Percentiles rank a stretch among this genome's conserved stretches.
Conservation (phyloP, 2,113 vertebrate genomes). For the Esox niger region DNA sequence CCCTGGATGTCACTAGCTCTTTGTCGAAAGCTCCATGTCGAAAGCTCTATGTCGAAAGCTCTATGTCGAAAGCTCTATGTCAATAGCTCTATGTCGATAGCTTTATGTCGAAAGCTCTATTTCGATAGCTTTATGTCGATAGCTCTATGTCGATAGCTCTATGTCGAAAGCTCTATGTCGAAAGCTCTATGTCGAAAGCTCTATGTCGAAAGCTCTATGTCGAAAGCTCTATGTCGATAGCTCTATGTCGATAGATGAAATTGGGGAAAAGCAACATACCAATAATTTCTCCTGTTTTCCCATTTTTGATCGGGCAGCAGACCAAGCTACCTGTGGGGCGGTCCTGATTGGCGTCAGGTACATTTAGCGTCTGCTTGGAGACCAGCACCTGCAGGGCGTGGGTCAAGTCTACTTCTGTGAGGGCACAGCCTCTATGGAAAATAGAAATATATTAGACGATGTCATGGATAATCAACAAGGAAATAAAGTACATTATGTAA, state of each 20-base stretch:
- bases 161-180: too few relatives aligned
- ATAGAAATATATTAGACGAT: neutral
- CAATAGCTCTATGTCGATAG: too few relatives aligned
- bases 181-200: neutral
- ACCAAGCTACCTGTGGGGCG: constrained; percentile 34
- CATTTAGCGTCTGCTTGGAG: constrained; percentile 44
- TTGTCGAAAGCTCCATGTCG: too few relatives aligned
- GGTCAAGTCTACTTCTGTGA: constrained; percentile 31
- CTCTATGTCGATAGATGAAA: too few relatives aligned
- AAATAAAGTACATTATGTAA: neutral
- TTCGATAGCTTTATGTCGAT: too few relatives aligned
- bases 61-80: too few relatives aligned
- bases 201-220: neutral
- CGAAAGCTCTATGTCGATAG: neutral
- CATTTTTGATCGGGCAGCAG: constrained; percentile 56
- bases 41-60: too few relatives aligned
- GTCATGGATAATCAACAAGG: neutral
- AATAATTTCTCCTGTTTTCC: constrained; percentile 46
- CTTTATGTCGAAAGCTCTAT: too few relatives aligned
- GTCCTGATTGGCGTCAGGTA: constrained; percentile 32
- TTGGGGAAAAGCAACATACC: constrained; percentile 30
- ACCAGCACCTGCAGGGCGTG: constrained; percentile 40
- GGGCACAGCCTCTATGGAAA: constrained; percentile 41
- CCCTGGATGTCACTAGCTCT: too few relatives aligned
- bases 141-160: too few relatives aligned